These are phyloP conservation scores for Antheraea pernyi DNA, from an alignment of 1,140 invertebrate genomes.

Conservation along the genomic window DNA sequence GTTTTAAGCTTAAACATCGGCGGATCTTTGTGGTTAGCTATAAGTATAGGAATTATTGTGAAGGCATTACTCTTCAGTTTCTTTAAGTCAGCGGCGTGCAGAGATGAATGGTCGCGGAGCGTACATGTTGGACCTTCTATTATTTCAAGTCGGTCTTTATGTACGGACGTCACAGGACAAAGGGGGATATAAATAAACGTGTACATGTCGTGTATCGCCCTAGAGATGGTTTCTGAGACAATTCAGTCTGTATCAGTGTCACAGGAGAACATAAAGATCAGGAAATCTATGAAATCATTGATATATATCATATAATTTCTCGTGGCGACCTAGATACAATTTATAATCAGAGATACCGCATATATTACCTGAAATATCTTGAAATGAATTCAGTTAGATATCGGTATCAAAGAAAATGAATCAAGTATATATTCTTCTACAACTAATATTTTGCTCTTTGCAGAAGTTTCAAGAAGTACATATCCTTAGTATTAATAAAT, in stretches of 20 bases:
- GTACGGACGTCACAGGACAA: constrained; percentile 53
- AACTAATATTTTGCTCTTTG: too few species aligned
- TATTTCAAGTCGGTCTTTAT: constrained; percentile 62
- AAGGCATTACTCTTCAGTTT: constrained; percentile 46
- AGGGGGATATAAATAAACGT: constrained; percentile 61
- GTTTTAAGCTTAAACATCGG: constrained; percentile 20
- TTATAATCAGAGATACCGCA: too few species aligned
- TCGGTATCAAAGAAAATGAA: too few species aligned
- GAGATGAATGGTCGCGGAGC: constrained; percentile 57
- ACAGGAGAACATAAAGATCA: neutral
- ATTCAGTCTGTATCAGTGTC: neutral
- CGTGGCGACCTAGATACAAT: too few species aligned
- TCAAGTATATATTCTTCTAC: too few species aligned
- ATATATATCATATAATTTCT: too few species aligned
- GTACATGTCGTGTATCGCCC: constrained; percentile 37
- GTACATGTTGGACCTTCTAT: constrained; percentile 52
- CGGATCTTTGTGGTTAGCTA: constrained; percentile 30
- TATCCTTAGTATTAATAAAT: too few species aligned
- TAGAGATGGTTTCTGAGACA: too few species aligned
- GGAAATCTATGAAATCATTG: too few species aligned
- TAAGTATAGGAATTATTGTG: constrained; percentile 52
- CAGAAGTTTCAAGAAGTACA: too few species aligned
- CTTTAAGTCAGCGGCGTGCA: constrained; percentile 37
- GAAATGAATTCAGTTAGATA: too few species aligned
- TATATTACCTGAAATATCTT: too few species aligned